Conservation (phyloP, 2,113 vertebrate genomes). For the Hystrix brachyura region DNA sequence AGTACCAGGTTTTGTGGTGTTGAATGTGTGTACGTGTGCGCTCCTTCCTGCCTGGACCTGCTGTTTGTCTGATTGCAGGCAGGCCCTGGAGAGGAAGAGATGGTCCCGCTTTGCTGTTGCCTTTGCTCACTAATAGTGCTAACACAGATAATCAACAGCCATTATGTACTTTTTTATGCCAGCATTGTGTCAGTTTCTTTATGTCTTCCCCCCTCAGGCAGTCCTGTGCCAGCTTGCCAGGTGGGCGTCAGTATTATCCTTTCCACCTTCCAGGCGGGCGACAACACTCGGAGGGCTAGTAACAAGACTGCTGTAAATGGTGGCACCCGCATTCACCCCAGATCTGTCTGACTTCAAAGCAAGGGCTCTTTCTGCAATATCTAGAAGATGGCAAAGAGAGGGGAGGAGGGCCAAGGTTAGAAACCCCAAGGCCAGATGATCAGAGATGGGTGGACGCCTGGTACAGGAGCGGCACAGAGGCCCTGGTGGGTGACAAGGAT, state of each 20-base stretch:
- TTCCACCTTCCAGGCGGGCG: neutral
- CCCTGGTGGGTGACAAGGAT: neutral
- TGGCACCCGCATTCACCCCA: neutral
- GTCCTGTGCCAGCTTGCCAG: neutral
- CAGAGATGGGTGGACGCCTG: neutral
- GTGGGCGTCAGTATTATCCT: neutral
- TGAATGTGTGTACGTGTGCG: constrained; percentile 27
- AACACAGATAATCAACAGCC: constrained; percentile 15
- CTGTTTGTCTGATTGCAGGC: constrained; percentile 55
- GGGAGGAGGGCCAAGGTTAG: neutral
- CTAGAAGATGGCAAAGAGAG: neutral
- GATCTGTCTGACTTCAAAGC: neutral
- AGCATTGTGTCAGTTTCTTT: constrained; percentile 31
- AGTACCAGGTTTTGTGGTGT: neutral
- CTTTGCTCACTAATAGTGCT: constrained; percentile 27
- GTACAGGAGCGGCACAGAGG: neutral
- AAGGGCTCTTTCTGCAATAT: neutral
- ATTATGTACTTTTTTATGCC: constrained; percentile 25
- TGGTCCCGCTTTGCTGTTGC: neutral
- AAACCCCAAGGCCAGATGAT: neutral
- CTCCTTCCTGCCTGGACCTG: constrained; percentile 66
- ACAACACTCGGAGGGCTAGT: neutral
- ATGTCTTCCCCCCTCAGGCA: neutral
- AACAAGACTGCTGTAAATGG: neutral
- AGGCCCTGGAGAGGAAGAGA: constrained; percentile 75